Percentiles rank a stretch among this genome's conserved stretches.
Evolutionary conservation across 2,113 vertebrate species (phyloP).

Genomic region (Halichoerus grypus): DNA sequence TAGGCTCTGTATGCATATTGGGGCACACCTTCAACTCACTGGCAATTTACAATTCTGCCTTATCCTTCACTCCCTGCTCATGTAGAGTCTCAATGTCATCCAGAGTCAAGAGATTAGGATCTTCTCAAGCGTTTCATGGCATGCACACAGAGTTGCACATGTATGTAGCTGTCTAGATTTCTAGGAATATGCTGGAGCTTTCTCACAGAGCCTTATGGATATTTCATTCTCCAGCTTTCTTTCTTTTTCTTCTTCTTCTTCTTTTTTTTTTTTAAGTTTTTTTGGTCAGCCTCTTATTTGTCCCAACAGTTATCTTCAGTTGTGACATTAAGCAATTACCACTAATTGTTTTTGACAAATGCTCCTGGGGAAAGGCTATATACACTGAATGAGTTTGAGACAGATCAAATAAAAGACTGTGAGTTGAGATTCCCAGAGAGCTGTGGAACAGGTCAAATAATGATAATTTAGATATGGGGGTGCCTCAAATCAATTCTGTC

Average conservation of each 20-base stretch:
- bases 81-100: not conserved
- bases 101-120: not conserved
- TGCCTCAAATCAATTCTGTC: not conserved
- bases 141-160: not conserved
- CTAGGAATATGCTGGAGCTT: not conserved
- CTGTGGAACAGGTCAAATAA: not conserved
- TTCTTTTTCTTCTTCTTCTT: not conserved
- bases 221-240: not conserved
- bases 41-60: not conserved
- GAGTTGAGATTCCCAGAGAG: not conserved
- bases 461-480: not conserved
- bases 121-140: not conserved
- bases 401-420: constrained; percentile 1
- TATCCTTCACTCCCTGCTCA: not conserved
- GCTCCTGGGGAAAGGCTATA: not conserved
- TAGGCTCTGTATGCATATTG: not conserved
- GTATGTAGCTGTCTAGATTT: not conserved
- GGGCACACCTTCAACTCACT: not conserved
- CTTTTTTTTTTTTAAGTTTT: not conserved
- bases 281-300: not conserved
- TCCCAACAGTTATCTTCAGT: not conserved
- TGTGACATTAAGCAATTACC: constrained; percentile 24
- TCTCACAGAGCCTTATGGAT: not conserved
- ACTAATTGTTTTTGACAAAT: not conserved
- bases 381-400: not conserved